phyloP scores from a whole-genome alignment of 2,797 vertebrate genomes.

The Acanthis flammea region DNA sequence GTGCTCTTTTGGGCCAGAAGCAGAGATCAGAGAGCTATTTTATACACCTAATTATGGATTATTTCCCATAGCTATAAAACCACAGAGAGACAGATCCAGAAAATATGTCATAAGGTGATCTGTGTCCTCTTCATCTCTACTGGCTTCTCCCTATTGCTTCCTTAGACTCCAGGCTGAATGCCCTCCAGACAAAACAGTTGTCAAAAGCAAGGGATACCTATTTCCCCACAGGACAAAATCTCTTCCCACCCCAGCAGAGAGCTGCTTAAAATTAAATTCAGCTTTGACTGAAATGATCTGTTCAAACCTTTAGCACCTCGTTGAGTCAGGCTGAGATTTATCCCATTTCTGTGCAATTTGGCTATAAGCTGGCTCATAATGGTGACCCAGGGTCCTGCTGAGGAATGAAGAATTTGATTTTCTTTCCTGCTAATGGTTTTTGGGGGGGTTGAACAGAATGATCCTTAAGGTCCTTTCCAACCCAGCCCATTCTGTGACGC shows the following conservation, averaged over 20 bases:
- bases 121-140: not conserved
- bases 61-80: constrained; percentile 52
- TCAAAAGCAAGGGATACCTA: not conserved
- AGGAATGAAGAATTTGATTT: not conserved
- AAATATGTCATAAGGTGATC: not conserved
- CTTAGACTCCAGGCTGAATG: not conserved
- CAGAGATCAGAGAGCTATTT: constrained; percentile 54
- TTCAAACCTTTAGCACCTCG: not conserved
- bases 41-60: constrained; percentile 61
- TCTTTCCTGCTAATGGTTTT: not conserved
- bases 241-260: not conserved
- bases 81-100: not conserved
- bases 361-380: not conserved
- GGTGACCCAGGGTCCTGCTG: not conserved
- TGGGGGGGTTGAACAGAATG: rapidly evolving
- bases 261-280: constrained; percentile 19
- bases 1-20: constrained; percentile 56
- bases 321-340: constrained; percentile 20
- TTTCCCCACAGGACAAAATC: not conserved
- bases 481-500: not conserved
- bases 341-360: not conserved
- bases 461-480: not conserved
- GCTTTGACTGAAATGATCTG: not conserved
- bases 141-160: not conserved
- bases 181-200: not conserved